These are phyloP conservation scores for Listrodromus nycthemerus DNA, from an alignment of 2,888 invertebrate genomes.

Conservation along the genomic window DNA sequence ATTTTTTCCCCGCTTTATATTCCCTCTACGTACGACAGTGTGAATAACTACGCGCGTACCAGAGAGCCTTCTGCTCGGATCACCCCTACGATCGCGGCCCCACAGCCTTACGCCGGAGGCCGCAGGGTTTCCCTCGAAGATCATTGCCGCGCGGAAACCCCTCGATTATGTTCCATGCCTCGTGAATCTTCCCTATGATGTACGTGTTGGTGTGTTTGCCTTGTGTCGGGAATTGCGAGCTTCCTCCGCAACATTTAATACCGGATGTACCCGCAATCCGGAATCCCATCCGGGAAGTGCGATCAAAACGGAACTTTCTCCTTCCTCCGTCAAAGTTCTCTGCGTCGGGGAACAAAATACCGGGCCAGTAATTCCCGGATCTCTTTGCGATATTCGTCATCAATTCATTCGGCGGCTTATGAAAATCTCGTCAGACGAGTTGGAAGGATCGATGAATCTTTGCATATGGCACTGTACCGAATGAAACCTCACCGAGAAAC, in stretches of 20 bases:
- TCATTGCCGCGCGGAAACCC: constrained; percentile 55
- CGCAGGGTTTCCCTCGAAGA: constrained; percentile 53
- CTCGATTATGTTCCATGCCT: constrained; percentile 58
- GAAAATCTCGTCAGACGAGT: background rate
- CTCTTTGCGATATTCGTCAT: constrained; percentile 35
- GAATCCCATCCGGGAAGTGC: constrained; percentile 70
- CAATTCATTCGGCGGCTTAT: constrained; percentile 15
- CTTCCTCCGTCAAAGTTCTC: background rate
- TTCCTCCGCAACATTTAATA: constrained; percentile 66
- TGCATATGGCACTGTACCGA: background rate
- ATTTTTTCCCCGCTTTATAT: constrained; percentile 50
- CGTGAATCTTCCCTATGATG: constrained; percentile 40
- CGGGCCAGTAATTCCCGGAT: constrained; percentile 18
- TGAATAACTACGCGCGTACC: constrained; percentile 26
- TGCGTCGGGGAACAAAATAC: constrained; percentile 1
- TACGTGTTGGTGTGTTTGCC: constrained; percentile 37
- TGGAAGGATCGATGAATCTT: background rate
- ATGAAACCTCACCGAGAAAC: background rate
- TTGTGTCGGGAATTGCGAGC: constrained; percentile 6
- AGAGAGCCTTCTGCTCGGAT: background rate
- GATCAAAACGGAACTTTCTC: constrained; percentile 1
- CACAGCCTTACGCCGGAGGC: background rate
- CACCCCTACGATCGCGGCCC: constrained; percentile 49
- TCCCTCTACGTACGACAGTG: constrained; percentile 43
- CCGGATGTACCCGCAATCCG: constrained; percentile 78